Conservation (phyloP, 2,888 invertebrate species). For the Patella ulyssiponensis region DNA sequence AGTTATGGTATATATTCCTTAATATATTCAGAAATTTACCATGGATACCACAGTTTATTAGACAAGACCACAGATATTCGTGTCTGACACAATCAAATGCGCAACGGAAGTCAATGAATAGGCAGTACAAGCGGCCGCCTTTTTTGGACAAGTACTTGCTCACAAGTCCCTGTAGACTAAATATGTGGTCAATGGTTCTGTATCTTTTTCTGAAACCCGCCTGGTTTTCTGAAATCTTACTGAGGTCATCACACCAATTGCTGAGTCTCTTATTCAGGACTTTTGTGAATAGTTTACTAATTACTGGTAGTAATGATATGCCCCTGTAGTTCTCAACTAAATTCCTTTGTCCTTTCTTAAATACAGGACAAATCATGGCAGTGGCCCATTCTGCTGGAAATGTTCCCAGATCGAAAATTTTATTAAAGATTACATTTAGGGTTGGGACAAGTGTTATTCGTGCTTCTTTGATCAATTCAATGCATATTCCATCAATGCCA, state of each 20-base stretch:
- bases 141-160: neutral
- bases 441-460: neutral
- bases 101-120: neutral
- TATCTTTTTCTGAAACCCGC: neutral
- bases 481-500: neutral
- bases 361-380: neutral
- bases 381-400: neutral
- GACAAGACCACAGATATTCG: neutral
- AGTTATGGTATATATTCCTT: neutral
- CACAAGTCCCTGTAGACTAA: neutral
- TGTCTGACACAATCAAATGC: neutral
- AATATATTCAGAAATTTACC: neutral
- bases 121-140: neutral
- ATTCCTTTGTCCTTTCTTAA: neutral
- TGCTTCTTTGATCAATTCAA: neutral
- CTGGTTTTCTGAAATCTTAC: neutral
- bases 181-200: slow-evolving; percentile 4
- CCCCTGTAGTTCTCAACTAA: neutral
- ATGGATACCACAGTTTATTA: neutral
- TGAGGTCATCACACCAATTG: neutral
- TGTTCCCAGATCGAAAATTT: neutral
- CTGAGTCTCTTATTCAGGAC: neutral
- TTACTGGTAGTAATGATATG: neutral
- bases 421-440: neutral
- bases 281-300: slow-evolving; percentile 6